These are phyloP conservation scores for Australoheros facetus DNA, from an alignment of 2,797 vertebrate species.

Conservation along the genomic window DNA sequence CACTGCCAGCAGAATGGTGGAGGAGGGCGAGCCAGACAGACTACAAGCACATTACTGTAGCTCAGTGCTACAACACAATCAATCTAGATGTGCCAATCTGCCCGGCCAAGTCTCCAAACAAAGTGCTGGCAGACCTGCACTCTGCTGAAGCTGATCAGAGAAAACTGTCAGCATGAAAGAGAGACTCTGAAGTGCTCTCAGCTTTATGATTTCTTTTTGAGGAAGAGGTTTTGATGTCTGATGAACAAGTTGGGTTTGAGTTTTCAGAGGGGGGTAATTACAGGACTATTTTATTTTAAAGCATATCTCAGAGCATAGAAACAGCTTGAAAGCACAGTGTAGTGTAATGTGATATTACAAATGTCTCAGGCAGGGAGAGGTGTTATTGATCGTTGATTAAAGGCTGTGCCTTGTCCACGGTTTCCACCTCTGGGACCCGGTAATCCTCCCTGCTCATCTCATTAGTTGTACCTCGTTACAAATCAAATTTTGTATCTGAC, in stretches of 20 bases:
- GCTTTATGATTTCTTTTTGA: not conserved
- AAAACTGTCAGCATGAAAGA: not conserved
- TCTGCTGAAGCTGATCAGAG: conserved; percentile 22
- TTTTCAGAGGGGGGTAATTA: not conserved
- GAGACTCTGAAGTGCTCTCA: conserved; percentile 7
- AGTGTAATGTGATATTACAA: conserved; percentile 29
- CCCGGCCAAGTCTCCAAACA: conserved; percentile 44
- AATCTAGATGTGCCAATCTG: conserved; percentile 57
- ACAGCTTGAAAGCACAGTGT: conserved; percentile 1
- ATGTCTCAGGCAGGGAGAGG: conserved; percentile 21
- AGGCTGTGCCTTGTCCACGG: conserved; percentile 30
- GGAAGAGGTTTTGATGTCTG: conserved; percentile 6
- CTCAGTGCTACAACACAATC: conserved; percentile 63
- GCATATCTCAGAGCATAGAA: not conserved
- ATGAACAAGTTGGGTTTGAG: conserved; percentile 7
- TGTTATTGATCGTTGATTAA: conserved; percentile 62
- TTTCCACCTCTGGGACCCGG: conserved; percentile 44
- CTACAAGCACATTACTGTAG: conserved; percentile 64
- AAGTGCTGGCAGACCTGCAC: conserved; percentile 42
- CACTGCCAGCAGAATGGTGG: conserved; percentile 39
- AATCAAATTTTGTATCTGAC: conserved; percentile 10
- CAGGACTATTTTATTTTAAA: conserved; percentile 4
- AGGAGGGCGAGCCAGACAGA: conserved; percentile 12
- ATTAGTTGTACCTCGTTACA: conserved; percentile 26
- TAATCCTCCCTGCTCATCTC: conserved; percentile 46